Evolutionary conservation across 30 jellyfish, hydroid and myxozoan genomes (phyloP).

Genomic region (Clytia hemisphaerica): DNA sequence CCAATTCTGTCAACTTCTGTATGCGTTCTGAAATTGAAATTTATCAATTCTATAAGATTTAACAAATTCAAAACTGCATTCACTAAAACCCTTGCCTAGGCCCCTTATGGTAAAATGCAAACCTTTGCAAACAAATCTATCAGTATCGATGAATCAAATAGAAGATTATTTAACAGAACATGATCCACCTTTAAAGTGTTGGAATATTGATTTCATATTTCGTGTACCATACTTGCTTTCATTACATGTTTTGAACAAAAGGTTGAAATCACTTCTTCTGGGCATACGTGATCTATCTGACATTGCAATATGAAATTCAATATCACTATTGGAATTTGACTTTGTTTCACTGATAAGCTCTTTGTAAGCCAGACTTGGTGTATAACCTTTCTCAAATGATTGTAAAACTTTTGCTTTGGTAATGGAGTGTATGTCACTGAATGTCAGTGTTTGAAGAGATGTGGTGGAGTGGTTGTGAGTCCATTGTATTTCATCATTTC

Average conservation of each 20-base stretch:
- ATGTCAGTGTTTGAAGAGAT: slow-evolving; percentile 13
- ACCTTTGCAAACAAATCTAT: no score
- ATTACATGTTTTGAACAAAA: neutral
- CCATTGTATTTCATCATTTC: slow-evolving; percentile 4
- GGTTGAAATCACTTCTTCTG: slow-evolving; percentile 7
- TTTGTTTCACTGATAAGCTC: slow-evolving; percentile 1
- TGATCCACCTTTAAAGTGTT: no score
- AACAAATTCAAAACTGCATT: no score
- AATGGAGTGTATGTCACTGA: neutral
- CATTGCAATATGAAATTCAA: neutral
- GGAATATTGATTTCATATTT: no score
- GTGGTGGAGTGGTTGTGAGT: no score
- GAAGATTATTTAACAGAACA: no score
- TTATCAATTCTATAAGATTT: no score
- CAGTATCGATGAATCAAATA: no score
- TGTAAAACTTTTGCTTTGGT: neutral
- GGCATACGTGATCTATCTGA: slow-evolving; percentile 3
- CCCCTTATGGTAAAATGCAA: no score
- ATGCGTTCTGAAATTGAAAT: no score
- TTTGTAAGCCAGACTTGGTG: slow-evolving; percentile 11
- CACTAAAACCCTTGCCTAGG: no score
- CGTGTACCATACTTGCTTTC: no score
- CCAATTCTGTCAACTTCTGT: slow-evolving; percentile 3
- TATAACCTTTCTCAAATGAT: neutral
- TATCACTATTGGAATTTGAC: neutral